phyloP scores from a whole-genome alignment of 2,113 vertebrate species.

The Lanius collurio region DNA sequence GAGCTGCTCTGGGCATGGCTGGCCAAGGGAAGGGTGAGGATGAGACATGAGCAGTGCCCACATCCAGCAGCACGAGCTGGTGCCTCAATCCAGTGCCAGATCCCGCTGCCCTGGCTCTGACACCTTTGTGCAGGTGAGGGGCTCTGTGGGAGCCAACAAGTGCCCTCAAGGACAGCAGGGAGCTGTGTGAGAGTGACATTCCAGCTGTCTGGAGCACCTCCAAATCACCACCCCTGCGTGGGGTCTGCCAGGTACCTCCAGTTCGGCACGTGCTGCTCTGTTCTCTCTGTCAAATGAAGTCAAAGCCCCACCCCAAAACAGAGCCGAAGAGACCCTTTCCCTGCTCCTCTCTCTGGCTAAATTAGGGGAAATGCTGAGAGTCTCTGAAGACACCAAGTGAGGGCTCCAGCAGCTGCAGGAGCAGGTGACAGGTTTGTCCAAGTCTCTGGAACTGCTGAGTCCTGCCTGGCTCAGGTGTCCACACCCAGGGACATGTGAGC shows the following conservation, averaged over 20 bases:
- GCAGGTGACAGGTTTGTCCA: not conserved
- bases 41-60: accelerated
- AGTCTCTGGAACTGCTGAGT: not conserved
- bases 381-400: accelerated
- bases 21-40: not conserved
- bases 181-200: accelerated
- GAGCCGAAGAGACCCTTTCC: not conserved
- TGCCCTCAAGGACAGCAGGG: not conserved
- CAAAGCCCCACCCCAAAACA: not conserved
- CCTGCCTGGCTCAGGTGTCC: not conserved
- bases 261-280: accelerated
- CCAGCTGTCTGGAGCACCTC: not conserved
- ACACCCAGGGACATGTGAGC: accelerated
- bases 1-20: accelerated
- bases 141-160: not conserved
- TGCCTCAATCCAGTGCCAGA: accelerated
- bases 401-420: not conserved
- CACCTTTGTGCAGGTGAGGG: accelerated
- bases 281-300: not conserved
- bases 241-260: not conserved
- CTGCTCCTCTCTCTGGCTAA: not conserved
- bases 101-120: too few species aligned
- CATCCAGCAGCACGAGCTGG: accelerated
- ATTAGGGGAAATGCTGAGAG: not conserved
- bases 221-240: not conserved